Evolutionary conservation across 2,113 vertebrate genomes (phyloP).

Genomic region (Elaphurus davidianus): DNA sequence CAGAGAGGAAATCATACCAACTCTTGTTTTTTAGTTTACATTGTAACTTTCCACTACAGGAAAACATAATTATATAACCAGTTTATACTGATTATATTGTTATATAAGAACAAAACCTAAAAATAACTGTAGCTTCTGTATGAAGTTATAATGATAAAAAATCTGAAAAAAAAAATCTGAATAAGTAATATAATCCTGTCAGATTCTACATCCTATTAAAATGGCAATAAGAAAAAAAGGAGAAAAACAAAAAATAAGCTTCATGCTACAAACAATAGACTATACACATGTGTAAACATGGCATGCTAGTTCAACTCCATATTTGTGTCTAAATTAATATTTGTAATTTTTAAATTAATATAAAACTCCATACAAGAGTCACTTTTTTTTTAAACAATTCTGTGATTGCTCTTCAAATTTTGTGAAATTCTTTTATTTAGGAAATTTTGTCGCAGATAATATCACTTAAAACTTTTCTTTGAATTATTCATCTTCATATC

Average conservation of each 20-base stretch:
- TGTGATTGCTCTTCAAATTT: background rate
- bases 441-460: background rate
- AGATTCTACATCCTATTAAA: background rate
- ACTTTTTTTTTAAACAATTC: background rate
- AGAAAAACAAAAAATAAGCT: background rate
- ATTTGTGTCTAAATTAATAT: conserved; percentile 12
- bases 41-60: background rate
- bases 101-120: conserved; percentile 19
- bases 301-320: background rate
- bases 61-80: background rate
- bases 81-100: background rate
- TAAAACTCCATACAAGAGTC: background rate
- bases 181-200: background rate
- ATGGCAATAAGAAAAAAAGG: background rate
- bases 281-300: background rate
- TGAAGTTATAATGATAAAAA: background rate
- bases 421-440: background rate
- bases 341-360: background rate
- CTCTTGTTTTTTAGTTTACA: conserved; percentile 57
- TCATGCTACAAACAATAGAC: background rate
- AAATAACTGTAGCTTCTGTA: conserved; percentile 27
- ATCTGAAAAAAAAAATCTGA: background rate
- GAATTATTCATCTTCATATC: background rate
- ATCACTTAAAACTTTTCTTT: background rate
- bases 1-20: background rate